Base-by-base conservation (phyloP, 2,113 vertebrate species). In the Myrmecophaga tridactyla region DNA sequence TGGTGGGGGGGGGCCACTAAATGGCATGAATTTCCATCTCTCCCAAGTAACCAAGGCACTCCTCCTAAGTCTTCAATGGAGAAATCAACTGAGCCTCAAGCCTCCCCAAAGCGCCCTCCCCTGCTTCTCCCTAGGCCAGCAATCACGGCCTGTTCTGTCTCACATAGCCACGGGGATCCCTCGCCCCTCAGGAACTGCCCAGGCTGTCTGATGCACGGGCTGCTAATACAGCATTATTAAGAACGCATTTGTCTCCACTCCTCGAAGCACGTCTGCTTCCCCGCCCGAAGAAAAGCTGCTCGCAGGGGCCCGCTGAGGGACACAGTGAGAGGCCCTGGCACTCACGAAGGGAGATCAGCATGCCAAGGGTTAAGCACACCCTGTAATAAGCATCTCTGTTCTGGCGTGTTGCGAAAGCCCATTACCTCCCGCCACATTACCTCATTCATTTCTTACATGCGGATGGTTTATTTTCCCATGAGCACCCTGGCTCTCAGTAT, bases 401-500 rank as follows among this genome's bases (percentile, higher is more conserved):
- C 98, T 98, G 94, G 98, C 96, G 96, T 97, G 98, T 98, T 99
- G 99, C 98, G 98, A 99, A 98, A 99, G 99, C 98, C 99, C 99
- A 99, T 99, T 99, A 99, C 99, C 99, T 99, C 98, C 98, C 97
- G 98, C 99, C 99, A 99, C 99, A 99, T 99, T 99, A 99, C 98
- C 99, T 99, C 99, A 98, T 98, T 99, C 99, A 99, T 99, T 99
- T 99, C 99, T 99, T 99, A 99, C 98, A 99, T 98, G 98, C 98
- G 99, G 99, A 99, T 99, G 99, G 98, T 98, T 99, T 99, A 98
- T 98, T 98, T 98, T 99, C 99, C 99, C 98, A 98, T 98, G 98
- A 99, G 99, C 99, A 99, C 98, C 98, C 98, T 98, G 98, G 98
- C 98, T 98, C 98, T 98, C 98, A 98, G 98, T 98, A 98, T 98